Evolutionary conservation across 1,140 invertebrate species (phyloP).

Genomic region (Microplitis mediator): DNA sequence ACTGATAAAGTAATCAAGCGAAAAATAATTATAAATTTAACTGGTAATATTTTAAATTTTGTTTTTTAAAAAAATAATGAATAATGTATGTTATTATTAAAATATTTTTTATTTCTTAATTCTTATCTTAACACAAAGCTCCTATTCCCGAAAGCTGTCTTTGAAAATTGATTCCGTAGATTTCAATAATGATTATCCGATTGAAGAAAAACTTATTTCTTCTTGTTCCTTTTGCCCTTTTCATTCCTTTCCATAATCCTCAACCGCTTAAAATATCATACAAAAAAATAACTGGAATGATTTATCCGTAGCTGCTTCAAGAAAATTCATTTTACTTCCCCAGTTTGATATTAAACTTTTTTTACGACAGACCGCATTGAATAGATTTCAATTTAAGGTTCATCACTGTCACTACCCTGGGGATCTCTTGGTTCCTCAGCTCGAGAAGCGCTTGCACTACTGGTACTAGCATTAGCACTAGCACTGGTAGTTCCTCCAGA

Average conservation of each 20-base stretch:
- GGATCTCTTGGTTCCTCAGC: conserved; percentile 42
- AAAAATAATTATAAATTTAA: no score
- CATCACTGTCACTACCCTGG: conserved; percentile 52
- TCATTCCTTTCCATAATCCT: not conserved
- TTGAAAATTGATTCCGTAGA: not conserved
- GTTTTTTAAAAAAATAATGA: no score
- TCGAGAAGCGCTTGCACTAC: not conserved
- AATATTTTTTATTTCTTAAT: no score
- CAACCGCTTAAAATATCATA: not conserved
- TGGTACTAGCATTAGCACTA: no score
- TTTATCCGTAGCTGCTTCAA: not conserved
- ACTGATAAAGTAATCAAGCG: no score
- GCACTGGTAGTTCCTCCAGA: no score
- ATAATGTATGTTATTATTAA: no score
- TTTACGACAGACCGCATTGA: not conserved
- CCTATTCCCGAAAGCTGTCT: no score
- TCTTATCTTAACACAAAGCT: not conserved
- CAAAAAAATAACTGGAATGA: not conserved
- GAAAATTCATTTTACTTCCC: not conserved
- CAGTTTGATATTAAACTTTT: not conserved
- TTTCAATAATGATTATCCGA: not conserved
- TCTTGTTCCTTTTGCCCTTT: no score
- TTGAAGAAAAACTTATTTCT: not conserved
- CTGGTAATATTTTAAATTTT: no score
- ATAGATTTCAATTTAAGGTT: conserved; percentile 35